Percentiles rank a stretch among this genome's conserved stretches.
These are phyloP conservation scores for Cheilosia pagana DNA, from an alignment of 2,888 invertebrate genomes.

Conservation along the genomic window DNA sequence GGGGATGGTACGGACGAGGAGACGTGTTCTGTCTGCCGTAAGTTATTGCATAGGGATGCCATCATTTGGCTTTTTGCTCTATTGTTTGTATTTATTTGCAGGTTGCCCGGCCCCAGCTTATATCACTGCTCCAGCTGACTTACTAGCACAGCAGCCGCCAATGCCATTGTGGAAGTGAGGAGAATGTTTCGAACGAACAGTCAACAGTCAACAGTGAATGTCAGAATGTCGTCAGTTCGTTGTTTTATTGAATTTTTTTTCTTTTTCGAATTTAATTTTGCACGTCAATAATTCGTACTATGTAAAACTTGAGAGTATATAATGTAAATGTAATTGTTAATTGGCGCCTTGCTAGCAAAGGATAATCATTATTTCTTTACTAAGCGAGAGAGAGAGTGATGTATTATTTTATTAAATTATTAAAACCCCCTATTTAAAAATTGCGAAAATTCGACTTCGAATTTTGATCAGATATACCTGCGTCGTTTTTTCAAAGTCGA, in stretches of 20 bases:
- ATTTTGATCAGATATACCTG: background rate
- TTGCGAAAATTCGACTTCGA: conserved; percentile 25
- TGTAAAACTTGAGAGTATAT: conserved; percentile 38
- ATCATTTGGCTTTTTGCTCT: conserved; percentile 8
- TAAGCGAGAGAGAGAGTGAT: conserved; percentile 28
- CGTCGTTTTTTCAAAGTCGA: conserved; percentile 32
- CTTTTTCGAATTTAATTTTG: conserved; percentile 53
- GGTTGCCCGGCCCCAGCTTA: conserved; percentile 85
- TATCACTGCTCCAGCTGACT: conserved; percentile 77
- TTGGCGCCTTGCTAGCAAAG: conserved; percentile 83
- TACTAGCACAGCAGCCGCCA: conserved; percentile 79
- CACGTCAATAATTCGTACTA: conserved; percentile 35
- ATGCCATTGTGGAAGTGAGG: conserved; percentile 81
- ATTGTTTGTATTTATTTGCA: conserved; percentile 79
- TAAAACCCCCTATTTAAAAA: conserved; percentile 48
- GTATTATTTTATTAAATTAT: conserved; percentile 55
- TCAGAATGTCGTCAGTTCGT: conserved; percentile 39
- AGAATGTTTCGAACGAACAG: conserved; percentile 41
- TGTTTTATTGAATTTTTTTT: conserved; percentile 48
- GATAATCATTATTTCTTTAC: conserved; percentile 68
- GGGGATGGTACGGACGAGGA: conserved; percentile 95
- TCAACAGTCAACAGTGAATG: conserved; percentile 66
- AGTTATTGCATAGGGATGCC: conserved; percentile 83
- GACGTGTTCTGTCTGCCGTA: conserved; percentile 93
- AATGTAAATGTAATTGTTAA: conserved; percentile 76